phyloP scores from a whole-genome alignment of 2,797 vertebrate genomes.

The Lepidocolaptes lacrymiger region DNA sequence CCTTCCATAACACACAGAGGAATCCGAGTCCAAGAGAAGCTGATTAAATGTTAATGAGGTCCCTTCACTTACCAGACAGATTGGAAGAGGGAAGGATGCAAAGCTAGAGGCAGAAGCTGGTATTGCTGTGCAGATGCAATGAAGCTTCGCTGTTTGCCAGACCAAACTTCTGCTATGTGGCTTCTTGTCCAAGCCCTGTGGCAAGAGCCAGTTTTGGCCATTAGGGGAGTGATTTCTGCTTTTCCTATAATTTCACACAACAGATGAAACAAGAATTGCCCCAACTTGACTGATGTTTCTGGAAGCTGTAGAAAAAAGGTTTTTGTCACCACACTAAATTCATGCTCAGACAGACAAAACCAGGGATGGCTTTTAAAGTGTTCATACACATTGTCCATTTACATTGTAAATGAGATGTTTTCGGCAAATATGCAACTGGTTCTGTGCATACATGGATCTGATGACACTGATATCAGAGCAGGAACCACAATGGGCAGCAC shows the following conservation, averaged over 20 bases:
- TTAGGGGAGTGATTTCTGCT: not conserved
- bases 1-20: conserved; percentile 2
- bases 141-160: not conserved
- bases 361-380: not conserved
- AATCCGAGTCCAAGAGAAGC: not conserved
- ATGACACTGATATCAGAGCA: not conserved
- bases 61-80: not conserved
- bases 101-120: not conserved
- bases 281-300: not conserved
- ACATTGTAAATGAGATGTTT: not conserved
- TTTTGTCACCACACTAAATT: not conserved
- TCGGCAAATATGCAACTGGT: not conserved
- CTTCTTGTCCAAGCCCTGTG: not conserved
- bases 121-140: not conserved
- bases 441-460: not conserved
- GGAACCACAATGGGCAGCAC: not conserved
- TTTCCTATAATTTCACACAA: not conserved
- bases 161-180: not conserved
- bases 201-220: not conserved
- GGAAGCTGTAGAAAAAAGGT: not conserved
- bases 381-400: fast-evolving
- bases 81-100: not conserved
- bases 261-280: not conserved
- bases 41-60: conserved; percentile 46
- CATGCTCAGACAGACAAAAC: not conserved